Conservation (phyloP, 2,113 vertebrate species). For the Lucifuga dentata region DNA sequence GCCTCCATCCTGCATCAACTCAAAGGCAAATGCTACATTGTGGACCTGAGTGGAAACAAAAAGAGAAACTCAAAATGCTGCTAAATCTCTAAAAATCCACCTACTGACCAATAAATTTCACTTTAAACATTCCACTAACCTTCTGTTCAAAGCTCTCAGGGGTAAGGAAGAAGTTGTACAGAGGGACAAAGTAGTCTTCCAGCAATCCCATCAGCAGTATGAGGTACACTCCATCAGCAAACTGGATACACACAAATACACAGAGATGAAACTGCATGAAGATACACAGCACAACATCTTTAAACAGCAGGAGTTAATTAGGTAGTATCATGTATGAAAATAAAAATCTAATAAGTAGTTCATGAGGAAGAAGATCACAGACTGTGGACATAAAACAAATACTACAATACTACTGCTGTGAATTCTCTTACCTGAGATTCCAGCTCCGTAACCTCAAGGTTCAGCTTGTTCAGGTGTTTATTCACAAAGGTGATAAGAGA, state of each 20-base stretch:
- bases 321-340: conserved; percentile 2
- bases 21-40: conserved; percentile 95
- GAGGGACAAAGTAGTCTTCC: conserved; percentile 95
- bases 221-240: conserved; percentile 97
- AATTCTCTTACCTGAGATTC: conserved; percentile 90
- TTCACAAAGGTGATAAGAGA: conserved; percentile 99
- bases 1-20: conserved; percentile 96
- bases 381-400: neutral
- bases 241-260: conserved; percentile 80
- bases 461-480: conserved; percentile 98
- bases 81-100: neutral
- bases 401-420: neutral
- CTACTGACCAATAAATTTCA: neutral
- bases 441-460: conserved; percentile 97
- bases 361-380: neutral
- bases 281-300: neutral
- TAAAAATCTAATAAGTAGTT: neutral
- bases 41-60: conserved; percentile 89
- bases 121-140: conserved; percentile 82
- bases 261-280: neutral
- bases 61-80: neutral
- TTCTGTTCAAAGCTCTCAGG: conserved; percentile 97
- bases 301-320: neutral
- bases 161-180: conserved; percentile 95
- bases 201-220: conserved; percentile 95